Percentiles rank a stretch among this genome's conserved stretches.
These are phyloP conservation scores for Bettongia penicillata DNA, from an alignment of 2,113 vertebrate species.

Conservation along the genomic window DNA sequence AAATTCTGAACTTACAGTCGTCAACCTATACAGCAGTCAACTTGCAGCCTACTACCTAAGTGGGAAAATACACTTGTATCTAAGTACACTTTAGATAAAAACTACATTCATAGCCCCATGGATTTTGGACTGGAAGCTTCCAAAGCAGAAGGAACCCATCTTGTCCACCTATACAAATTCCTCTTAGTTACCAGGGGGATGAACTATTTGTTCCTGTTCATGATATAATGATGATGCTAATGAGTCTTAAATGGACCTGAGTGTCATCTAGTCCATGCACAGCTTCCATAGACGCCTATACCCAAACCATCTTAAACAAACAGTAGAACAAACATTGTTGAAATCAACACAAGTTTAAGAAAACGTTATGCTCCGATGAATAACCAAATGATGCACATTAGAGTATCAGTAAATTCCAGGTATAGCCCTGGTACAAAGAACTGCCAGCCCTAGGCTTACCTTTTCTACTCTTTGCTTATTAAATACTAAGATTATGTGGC, in stretches of 20 bases:
- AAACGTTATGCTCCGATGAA: constrained; percentile 12
- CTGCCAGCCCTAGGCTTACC: constrained; percentile 2
- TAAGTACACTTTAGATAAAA: neutral
- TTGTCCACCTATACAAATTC: neutral
- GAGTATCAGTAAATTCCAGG: neutral
- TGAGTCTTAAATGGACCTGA: neutral
- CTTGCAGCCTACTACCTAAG: neutral
- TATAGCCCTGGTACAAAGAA: neutral
- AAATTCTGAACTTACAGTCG: neutral
- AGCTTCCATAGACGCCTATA: neutral
- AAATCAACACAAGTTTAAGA: neutral
- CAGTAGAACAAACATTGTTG: neutral
- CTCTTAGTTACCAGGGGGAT: neutral
- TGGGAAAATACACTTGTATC: neutral
- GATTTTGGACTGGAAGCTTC: neutral
- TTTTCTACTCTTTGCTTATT: constrained; percentile 19
- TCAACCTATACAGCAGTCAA: neutral
- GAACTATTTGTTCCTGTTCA: neutral
- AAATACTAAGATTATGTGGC: constrained; percentile 48
- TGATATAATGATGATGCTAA: neutral
- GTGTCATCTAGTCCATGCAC: neutral
- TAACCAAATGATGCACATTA: neutral
- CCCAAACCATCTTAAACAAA: neutral
- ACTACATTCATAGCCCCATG: neutral
- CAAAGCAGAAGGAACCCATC: neutral